Evolutionary conservation across 2,797 vertebrate genomes (phyloP), one percentile per base, ranked within the genome.

Genomic region (Tachyglossus aculeatus): DNA sequence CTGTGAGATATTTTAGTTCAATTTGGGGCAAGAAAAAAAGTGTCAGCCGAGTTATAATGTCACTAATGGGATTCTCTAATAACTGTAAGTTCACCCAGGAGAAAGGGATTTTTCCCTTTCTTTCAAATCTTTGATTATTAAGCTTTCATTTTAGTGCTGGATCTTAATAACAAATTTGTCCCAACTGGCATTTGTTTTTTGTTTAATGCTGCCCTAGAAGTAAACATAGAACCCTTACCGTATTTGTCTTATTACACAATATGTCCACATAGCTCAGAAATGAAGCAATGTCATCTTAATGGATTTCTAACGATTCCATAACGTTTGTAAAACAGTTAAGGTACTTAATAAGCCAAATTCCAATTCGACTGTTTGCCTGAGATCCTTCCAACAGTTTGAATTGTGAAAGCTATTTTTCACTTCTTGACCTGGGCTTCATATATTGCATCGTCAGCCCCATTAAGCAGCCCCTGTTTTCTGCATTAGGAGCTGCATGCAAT

Each of bases 361-460:
- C 37, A 33, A 54, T n/a, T 66, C 59, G 52, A 40, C 74, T 61
- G 63, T 69, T 21, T 47, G 31, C 56, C 50, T 59, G 15, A 15
- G 52, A 15, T 5, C 63, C 39, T 33, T 9, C 29, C 25, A n/a
- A 25, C n/a, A 27, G 19, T 47, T 62, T 22, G 16, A 67, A 32
- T 34, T 12, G 56, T 14, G 38, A 52, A 31, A 59, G 21, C 44
- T 21, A 34, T 21, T 37, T 63, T 71, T 75, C 6, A 6, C 24
- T 33, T 43, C 38, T 31, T 24, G 52, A 38, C 39, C 53, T 59
- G 8, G 2, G 16, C 43, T 40, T 61, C 34, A 36, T 19, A 54
- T n/a, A 13, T 40, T 15, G 51, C 57, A 13, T 7, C 6, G 1
- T n/a, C n/a, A 24, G 10, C 22, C 6, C 40, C 15, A 5, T 24